Evolutionary conservation across 2,797 vertebrate species (phyloP).

Genomic region (Thamnophis elegans): DNA sequence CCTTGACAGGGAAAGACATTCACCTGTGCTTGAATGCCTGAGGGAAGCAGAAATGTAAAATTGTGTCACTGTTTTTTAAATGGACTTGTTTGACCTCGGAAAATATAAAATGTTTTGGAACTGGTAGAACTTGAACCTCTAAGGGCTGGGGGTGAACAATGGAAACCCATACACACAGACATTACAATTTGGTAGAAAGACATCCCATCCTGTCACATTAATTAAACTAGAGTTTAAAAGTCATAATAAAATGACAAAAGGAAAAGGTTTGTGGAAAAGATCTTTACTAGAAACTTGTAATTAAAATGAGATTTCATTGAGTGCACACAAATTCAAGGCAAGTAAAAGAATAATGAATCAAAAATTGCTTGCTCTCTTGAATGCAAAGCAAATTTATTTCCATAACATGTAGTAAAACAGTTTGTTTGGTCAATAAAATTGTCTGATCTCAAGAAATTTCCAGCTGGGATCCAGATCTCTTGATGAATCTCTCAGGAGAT

Average conservation of each 20-base stretch:
- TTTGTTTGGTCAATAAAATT: background rate
- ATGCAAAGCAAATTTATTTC: conserved; percentile 17
- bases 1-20: conserved; percentile 74
- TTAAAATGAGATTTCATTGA: conserved; percentile 39
- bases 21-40: conserved; percentile 64
- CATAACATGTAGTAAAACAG: conserved; percentile 11
- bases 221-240: conserved; percentile 26
- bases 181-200: conserved; percentile 35
- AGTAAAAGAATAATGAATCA: background rate
- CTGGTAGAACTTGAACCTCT: conserved; percentile 48
- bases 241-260: conserved; percentile 26
- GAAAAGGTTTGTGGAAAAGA: conserved; percentile 16
- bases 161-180: conserved; percentile 41
- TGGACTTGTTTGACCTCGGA: conserved; percentile 57
- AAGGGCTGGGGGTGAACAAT: conserved; percentile 41
- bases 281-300: conserved; percentile 24
- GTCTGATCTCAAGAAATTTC: background rate
- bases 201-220: conserved; percentile 36
- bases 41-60: conserved; percentile 70
- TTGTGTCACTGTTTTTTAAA: conserved; percentile 65
- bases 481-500: background rate
- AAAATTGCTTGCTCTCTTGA: background rate
- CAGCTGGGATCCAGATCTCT: background rate
- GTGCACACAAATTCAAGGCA: background rate
- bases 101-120: conserved; percentile 55